Evolutionary conservation across 2,113 vertebrate genomes (phyloP).

Genomic region (Holacanthus passer): DNA sequence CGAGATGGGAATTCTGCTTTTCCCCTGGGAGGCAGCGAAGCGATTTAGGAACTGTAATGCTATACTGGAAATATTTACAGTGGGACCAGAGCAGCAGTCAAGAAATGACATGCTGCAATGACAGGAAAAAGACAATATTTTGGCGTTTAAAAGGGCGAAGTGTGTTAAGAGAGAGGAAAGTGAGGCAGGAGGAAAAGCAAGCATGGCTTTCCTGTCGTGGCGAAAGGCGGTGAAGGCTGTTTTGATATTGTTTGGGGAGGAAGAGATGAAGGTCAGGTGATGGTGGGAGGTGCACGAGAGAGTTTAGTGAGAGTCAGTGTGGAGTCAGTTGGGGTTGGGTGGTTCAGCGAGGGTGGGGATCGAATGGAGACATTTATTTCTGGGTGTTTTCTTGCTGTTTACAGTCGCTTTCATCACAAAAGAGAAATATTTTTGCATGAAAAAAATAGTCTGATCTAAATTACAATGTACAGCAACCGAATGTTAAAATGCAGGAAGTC

Average conservation of each 20-base stretch:
- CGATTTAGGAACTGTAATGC: slow-evolving; percentile 68
- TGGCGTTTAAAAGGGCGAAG: slow-evolving; percentile 4
- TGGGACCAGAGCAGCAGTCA: slow-evolving; percentile 60
- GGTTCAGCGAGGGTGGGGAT: slow-evolving; percentile 54
- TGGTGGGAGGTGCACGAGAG: slow-evolving; percentile 2
- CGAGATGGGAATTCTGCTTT: slow-evolving; percentile 74
- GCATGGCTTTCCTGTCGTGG: slow-evolving; percentile 13
- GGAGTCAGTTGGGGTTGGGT: slow-evolving; percentile 48
- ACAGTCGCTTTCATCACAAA: background rate
- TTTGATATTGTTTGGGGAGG: slow-evolving; percentile 33
- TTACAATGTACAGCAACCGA: background rate
- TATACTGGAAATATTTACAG: slow-evolving; percentile 82
- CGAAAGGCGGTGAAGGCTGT: slow-evolving; percentile 21
- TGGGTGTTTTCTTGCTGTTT: slow-evolving; percentile 39
- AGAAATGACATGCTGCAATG: slow-evolving; percentile 57
- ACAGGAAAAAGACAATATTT: slow-evolving; percentile 62
- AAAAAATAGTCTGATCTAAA: background rate
- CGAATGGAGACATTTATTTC: slow-evolving; percentile 13
- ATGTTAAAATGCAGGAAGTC: background rate
- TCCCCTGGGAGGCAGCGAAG: slow-evolving; percentile 61
- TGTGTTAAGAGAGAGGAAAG: slow-evolving; percentile 4
- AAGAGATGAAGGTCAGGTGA: slow-evolving; percentile 35
- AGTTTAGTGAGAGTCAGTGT: slow-evolving; percentile 28
- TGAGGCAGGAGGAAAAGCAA: background rate
- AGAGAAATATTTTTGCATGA: background rate